Percentiles rank a stretch among this genome's conserved stretches.
Conservation (phyloP, 2,113 vertebrate genomes). For the Pygoscelis adeliae region DNA sequence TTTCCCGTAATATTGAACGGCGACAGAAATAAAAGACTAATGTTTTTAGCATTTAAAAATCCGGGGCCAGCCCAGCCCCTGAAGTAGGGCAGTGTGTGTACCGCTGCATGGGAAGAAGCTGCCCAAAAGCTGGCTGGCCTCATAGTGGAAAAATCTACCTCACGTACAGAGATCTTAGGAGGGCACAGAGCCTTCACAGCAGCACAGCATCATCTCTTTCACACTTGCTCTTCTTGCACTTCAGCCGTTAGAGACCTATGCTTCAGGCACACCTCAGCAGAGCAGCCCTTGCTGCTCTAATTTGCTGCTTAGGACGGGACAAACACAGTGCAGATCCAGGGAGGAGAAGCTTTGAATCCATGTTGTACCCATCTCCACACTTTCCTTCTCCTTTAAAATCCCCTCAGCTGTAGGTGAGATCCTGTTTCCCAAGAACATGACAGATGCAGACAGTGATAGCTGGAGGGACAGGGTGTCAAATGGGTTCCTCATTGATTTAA, state of each 20-base stretch:
- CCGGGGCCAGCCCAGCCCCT: background rate
- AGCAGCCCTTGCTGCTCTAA: background rate
- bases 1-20: conserved; percentile 31
- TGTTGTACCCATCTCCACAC: accelerated
- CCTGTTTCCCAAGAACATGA: background rate
- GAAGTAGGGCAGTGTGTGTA: background rate
- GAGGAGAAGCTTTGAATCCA: background rate
- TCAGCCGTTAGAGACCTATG: background rate
- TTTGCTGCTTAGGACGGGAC: background rate
- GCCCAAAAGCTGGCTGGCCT: background rate
- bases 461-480: background rate
- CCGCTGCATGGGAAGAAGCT: background rate
- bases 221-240: background rate
- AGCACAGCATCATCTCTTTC: background rate
- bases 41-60: background rate
- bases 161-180: accelerated
- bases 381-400: background rate
- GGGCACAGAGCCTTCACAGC: background rate
- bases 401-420: background rate
- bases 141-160: background rate
- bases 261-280: background rate
- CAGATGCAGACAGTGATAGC: background rate
- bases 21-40: background rate
- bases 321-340: accelerated
- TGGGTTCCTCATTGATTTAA: accelerated